Evolutionary conservation across 2,888 invertebrate species (phyloP).

Genomic region (Marasmarcha lunaedactyla): DNA sequence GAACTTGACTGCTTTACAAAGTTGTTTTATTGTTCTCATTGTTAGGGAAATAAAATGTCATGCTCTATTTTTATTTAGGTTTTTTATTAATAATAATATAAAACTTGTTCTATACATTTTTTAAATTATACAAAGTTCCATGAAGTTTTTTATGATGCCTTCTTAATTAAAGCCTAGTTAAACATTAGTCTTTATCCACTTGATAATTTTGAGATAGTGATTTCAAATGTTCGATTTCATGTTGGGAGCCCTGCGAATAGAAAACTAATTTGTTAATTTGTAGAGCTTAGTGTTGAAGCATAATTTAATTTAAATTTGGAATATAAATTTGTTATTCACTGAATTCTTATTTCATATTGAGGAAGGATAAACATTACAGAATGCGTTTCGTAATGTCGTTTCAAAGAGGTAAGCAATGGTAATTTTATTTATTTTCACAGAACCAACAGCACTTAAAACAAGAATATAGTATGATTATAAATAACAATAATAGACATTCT

Average conservation of each 20-base stretch:
- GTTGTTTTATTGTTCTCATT: constrained; percentile 36
- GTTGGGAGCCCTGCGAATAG: constrained; percentile 10
- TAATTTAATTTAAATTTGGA: too few species aligned
- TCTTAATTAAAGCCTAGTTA: constrained; percentile 24
- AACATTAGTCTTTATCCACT: constrained; percentile 49
- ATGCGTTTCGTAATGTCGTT: too few species aligned
- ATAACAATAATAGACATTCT: too few species aligned
- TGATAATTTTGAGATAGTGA: constrained; percentile 28
- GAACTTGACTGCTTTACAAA: constrained; percentile 69
- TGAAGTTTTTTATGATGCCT: constrained; percentile 31
- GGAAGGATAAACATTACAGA: too few species aligned
- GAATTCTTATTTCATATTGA: too few species aligned
- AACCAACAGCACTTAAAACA: too few species aligned
- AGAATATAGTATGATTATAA: too few species aligned
- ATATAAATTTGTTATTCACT: too few species aligned
- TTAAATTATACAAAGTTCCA: constrained; percentile 42
- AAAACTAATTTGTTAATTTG: constrained; percentile 9
- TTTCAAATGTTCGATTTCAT: constrained; percentile 10
- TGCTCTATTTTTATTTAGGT: constrained; percentile 61
- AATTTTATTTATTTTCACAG: too few species aligned
- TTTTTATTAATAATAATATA: constrained; percentile 50
- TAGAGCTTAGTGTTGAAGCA: constrained; percentile 12
- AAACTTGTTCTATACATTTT: constrained; percentile 50
- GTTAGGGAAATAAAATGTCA: constrained; percentile 36
- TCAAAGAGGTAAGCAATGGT: too few species aligned